Percentiles rank a stretch among this genome's conserved stretches.
Conservation (phyloP, 92 coral and sea anemone species). For the Parazoanthus swiftii region DNA sequence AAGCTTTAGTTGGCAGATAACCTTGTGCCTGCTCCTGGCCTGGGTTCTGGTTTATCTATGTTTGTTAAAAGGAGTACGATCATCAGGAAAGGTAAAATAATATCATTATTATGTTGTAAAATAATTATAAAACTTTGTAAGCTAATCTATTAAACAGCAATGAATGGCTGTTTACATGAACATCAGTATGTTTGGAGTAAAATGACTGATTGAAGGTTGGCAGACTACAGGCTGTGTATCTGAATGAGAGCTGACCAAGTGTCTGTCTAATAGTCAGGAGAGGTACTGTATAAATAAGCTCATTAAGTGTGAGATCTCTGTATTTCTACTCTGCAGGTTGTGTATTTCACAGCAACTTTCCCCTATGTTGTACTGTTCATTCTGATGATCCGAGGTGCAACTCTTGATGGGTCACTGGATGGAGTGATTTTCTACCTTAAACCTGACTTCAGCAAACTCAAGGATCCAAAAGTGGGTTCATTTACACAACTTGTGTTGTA, state of each 20-base stretch:
- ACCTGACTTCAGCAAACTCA: slow-evolving; percentile 66
- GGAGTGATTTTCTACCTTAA: slow-evolving; percentile 81
- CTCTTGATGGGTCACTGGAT: slow-evolving; percentile 77
- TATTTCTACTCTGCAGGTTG: slow-evolving; percentile 59
- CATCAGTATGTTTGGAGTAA: too few species aligned
- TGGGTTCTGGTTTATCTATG: slow-evolving; percentile 93
- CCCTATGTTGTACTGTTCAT: slow-evolving; percentile 88
- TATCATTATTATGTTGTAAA: too few species aligned
- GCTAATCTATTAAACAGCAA: too few species aligned
- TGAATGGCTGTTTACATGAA: too few species aligned
- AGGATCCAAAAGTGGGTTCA: slow-evolving; percentile 55
- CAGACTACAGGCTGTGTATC: too few species aligned
- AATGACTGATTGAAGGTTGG: too few species aligned
- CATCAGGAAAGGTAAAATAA: slow-evolving; percentile 86
- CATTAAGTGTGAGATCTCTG: background rate
- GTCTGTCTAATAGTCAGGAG: too few species aligned
- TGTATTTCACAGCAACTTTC: slow-evolving; percentile 92
- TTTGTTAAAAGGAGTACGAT: slow-evolving; percentile 90
- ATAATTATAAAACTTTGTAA: too few species aligned
- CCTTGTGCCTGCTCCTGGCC: slow-evolving; percentile 72
- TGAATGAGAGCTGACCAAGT: too few species aligned
- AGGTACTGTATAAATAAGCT: too few species aligned
- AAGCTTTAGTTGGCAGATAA: slow-evolving; percentile 84
- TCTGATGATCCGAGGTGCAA: slow-evolving; percentile 90
- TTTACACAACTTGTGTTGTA: background rate